A percentile compares a stretch with the other conserved stretches of the same genome.
Evolutionary conservation across 2,797 vertebrate species (phyloP).

Genomic region (Diglossa cyanea): DNA sequence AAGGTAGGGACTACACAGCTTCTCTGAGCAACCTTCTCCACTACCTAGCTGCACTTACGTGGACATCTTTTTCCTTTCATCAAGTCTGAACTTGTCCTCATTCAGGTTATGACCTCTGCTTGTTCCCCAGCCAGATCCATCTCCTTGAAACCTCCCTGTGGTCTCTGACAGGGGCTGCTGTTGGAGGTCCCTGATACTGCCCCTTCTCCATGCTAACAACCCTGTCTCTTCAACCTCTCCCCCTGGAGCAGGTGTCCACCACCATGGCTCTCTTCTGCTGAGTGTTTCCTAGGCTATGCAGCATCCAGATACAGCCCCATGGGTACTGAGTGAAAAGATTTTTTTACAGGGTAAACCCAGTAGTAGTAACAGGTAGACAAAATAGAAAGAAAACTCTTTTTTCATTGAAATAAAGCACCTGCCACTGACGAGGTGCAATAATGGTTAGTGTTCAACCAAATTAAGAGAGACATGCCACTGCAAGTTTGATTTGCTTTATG

Average conservation of each 20-base stretch:
- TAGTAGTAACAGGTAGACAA: fast-evolving
- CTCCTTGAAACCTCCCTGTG: background rate
- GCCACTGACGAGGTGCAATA: too few species aligned
- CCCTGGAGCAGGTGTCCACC: background rate
- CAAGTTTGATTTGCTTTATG: background rate
- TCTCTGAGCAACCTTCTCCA: background rate
- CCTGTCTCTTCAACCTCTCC: background rate
- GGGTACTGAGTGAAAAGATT: background rate
- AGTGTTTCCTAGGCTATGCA: background rate
- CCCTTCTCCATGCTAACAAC: background rate
- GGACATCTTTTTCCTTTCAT: background rate
- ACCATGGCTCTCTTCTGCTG: background rate
- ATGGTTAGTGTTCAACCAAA: background rate
- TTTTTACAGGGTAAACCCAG: background rate
- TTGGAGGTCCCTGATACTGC: background rate
- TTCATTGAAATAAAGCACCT: background rate
- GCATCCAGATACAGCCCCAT: background rate
- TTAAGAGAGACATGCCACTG: background rate
- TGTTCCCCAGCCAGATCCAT: background rate
- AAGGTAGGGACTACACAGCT: background rate
- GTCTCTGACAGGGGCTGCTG: background rate
- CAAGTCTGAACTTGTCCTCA: background rate
- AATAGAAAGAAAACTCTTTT: background rate
- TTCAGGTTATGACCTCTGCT: background rate
- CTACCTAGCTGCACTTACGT: background rate